Conservation (phyloP, 2,888 invertebrate genomes). For the Hoplodrina blanda region DNA sequence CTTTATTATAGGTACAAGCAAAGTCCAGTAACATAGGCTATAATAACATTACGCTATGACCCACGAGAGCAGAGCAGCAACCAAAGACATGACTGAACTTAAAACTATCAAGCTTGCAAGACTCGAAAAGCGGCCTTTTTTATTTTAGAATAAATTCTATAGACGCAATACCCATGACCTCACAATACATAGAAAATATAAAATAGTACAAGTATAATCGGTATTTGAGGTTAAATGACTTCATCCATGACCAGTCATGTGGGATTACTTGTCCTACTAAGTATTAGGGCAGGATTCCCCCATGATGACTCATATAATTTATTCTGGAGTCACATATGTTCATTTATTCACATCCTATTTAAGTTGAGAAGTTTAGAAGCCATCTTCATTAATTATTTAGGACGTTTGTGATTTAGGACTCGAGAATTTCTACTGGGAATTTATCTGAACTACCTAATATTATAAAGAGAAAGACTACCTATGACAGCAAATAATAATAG, state of each 20-base stretch:
- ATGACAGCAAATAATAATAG: too few relatives aligned
- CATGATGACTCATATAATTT: conserved; percentile 15
- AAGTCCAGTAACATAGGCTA: too few relatives aligned
- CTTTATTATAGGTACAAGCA: too few relatives aligned
- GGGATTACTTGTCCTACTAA: conserved; percentile 18
- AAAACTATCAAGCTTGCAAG: neutral
- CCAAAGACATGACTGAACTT: too few relatives aligned
- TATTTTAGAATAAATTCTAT: neutral
- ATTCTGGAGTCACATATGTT: neutral
- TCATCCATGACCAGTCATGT: conserved; percentile 14
- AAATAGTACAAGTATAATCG: conserved; percentile 18
- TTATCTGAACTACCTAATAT: too few relatives aligned
- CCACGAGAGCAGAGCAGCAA: too few relatives aligned
- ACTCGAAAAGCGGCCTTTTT: neutral
- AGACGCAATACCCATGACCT: conserved; percentile 1
- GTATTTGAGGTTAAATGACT: conserved; percentile 44
- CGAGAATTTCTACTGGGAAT: neutral
- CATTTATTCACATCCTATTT: conserved; percentile 11
- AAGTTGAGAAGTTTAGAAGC: neutral
- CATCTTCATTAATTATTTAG: conserved; percentile 3
- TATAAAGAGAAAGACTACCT: too few relatives aligned
- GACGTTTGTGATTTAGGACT: neutral
- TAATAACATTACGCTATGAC: too few relatives aligned
- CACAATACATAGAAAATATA: conserved; percentile 4
- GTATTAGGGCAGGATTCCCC: conserved; percentile 33